Conservation (phyloP, 2,113 vertebrate species). For the Picathartes gymnocephalus region DNA sequence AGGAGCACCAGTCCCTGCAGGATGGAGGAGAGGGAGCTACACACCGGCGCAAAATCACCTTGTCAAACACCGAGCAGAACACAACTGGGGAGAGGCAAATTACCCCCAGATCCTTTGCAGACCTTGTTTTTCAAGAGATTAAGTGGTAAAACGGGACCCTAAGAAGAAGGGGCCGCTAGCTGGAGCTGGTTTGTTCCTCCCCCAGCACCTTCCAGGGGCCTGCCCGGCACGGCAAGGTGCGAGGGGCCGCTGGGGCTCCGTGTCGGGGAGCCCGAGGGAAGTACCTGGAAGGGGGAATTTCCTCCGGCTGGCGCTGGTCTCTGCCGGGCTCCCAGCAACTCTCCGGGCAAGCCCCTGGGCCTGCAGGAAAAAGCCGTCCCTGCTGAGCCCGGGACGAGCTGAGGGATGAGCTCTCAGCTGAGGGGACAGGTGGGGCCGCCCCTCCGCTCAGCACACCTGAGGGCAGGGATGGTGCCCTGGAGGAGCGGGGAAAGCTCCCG, state of each 20-base stretch:
- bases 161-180: fast-evolving
- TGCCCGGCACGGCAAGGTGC: fast-evolving
- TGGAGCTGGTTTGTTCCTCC: fast-evolving
- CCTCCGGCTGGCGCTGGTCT: no score
- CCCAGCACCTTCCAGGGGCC: fast-evolving
- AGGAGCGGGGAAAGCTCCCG: fast-evolving
- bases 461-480: not conserved
- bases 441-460: fast-evolving
- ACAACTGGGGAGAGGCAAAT: fast-evolving
- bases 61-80: not conserved
- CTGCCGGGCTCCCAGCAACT: not conserved
- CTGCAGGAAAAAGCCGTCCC: fast-evolving
- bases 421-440: fast-evolving
- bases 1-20: not conserved
- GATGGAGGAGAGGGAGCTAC: fast-evolving
- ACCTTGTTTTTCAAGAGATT: not conserved
- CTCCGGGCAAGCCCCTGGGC: fast-evolving
- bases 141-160: fast-evolving
- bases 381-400: fast-evolving
- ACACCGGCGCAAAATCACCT: not conserved
- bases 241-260: fast-evolving
- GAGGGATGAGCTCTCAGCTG: fast-evolving
- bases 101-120: fast-evolving
- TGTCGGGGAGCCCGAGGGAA: fast-evolving
- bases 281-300: fast-evolving